Base-by-base conservation (phyloP, 2,113 vertebrate species). In the Cephalopholis sonnerati region DNA sequence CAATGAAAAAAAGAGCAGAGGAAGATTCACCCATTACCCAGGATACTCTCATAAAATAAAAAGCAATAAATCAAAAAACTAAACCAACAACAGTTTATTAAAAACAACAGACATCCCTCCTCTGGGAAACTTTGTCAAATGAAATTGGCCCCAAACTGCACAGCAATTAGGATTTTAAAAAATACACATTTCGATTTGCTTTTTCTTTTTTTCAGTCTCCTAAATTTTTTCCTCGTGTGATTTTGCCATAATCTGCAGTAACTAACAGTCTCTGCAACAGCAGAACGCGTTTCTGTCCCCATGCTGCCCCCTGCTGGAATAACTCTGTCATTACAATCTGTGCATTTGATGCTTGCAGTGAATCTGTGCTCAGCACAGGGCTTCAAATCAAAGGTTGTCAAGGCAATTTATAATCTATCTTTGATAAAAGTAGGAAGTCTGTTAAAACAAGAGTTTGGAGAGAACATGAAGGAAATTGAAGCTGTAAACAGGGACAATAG, bases 231-330 rank as follows among this genome's bases (percentile, higher is more conserved):
- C 10, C 3, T 36, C 5, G 1, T 0, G 29, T 17, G 12, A 4
- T 22, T 65, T 57, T 24, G 1, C 10, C 8, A 16, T 8, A 20
- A 71, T 54, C 25, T 71, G 10, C 36, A 24, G 17, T 24, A 0
- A 63, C 17, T 13, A 12, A 69, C 15, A n/a, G 12, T 36, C 16
- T 46, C 25, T 51, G 32, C 62, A 57, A 62, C 32, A 18, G 15
- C 5, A 27, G 16, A 1, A 61, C 5, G 7, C 0, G 74, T 65
- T 69, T 64, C 25, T 71, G 0, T 50, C 54, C 12, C 25, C 5
- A 22, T 89, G 76, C 77, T 88, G 57, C 82, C 85, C 59, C 39
- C 90, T 72, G 0, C 39, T 90, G 93, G 89, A 59, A 0, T 2
- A 36, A 0, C 0, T 0, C 0, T 46, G 51, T 41, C 46, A 83